Evolutionary conservation across 2,888 invertebrate species (phyloP).

Genomic region (Cheilosia pagana): DNA sequence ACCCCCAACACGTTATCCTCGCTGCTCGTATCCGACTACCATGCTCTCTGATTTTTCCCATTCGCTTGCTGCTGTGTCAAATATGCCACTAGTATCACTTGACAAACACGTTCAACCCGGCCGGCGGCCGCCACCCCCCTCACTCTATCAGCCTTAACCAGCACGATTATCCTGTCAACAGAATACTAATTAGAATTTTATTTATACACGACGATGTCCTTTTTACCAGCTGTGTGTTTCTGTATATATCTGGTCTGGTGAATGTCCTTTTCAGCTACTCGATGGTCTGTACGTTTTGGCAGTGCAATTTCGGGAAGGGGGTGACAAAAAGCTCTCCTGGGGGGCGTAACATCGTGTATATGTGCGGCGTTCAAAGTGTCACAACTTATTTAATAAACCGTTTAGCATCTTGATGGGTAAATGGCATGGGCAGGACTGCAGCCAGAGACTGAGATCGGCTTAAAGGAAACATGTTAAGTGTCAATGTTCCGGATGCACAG

Average conservation of each 20-base stretch:
- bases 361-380: constrained; percentile 65
- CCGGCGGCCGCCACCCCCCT: background rate
- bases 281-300: constrained; percentile 44
- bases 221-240: constrained; percentile 37
- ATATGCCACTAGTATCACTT: constrained; percentile 47
- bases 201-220: constrained; percentile 75
- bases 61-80: constrained; percentile 51
- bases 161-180: constrained; percentile 83
- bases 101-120: constrained; percentile 44
- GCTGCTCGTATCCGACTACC: background rate
- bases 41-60: constrained; percentile 57
- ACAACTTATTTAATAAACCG: constrained; percentile 73
- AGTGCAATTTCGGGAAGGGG: constrained; percentile 38
- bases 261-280: constrained; percentile 45
- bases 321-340: constrained; percentile 33
- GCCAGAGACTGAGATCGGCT: constrained; percentile 29
- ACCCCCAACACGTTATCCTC: constrained; percentile 7
- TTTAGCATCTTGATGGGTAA: constrained; percentile 72
- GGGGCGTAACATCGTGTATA: constrained; percentile 33
- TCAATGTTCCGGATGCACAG: constrained; percentile 58
- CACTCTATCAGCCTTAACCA: constrained; percentile 47
- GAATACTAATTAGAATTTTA: constrained; percentile 84
- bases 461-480: constrained; percentile 61
- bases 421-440: constrained; percentile 22
- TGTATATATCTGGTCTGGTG: constrained; percentile 8